A percentile compares a stretch with the other conserved stretches of the same genome.
Conservation (phyloP, 2,888 invertebrate genomes). For the Trichacis sp. region DNA sequence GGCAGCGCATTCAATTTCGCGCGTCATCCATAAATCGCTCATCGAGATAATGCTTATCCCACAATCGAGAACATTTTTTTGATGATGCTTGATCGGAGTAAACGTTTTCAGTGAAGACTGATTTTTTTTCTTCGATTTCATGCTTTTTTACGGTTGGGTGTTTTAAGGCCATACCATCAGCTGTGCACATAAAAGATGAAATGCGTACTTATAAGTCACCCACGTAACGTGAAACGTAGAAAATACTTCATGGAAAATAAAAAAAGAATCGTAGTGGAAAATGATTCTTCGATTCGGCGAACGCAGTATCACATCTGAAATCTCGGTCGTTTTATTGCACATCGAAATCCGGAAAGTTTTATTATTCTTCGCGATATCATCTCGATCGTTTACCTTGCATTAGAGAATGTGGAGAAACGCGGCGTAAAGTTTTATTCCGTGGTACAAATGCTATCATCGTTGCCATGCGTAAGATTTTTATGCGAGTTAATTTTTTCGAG, state of each 20-base stretch:
- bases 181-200: slow-evolving; percentile 61
- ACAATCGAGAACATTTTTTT: background rate
- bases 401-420: slow-evolving; percentile 15
- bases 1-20: background rate
- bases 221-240: slow-evolving; percentile 19
- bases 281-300: slow-evolving; percentile 23
- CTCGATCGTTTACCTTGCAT: slow-evolving; percentile 31
- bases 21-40: background rate
- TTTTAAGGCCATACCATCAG: slow-evolving; percentile 62
- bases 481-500: background rate
- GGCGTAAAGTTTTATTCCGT: slow-evolving; percentile 28
- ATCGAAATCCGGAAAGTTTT: slow-evolving; percentile 26
- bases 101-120: too few relatives aligned
- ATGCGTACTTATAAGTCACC: slow-evolving; percentile 39
- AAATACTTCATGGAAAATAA: slow-evolving; percentile 14
- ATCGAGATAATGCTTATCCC: background rate
- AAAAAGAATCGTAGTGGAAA: slow-evolving; percentile 18
- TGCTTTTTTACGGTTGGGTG: slow-evolving; percentile 24
- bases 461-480: slow-evolving; percentile 25
- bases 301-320: slow-evolving; percentile 26
- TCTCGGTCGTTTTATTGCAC: slow-evolving; percentile 32
- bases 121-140: too few relatives aligned
- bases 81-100: background rate
- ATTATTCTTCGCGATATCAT: slow-evolving; percentile 31
- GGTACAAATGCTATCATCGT: slow-evolving; percentile 20